Evolutionary conservation across 2,113 vertebrate species (phyloP), one percentile per base, ranked within the genome.

Genomic region (Colistium nudipinnis): DNA sequence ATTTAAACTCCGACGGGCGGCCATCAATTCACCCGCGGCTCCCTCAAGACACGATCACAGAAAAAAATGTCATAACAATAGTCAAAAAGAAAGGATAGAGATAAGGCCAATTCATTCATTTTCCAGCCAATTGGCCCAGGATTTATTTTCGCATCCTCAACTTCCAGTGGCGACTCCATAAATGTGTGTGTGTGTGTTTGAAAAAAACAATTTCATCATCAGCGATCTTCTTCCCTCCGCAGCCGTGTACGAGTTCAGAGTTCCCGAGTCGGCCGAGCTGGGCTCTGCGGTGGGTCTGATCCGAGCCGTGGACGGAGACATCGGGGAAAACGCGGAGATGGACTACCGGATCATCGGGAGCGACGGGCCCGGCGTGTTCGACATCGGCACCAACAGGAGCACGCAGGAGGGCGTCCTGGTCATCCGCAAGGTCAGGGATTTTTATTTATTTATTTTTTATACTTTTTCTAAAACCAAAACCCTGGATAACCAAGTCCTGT

Each of bases 341-440:
- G 93, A 94, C 56, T 99, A 99, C 88, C 92, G 91, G 76, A 92
- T 99, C 80, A 95, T 88, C 7, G 92, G 95, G 1, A 95, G 94
- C 22, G 96, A 99, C 7, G 95, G 94, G 0, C 92, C 93, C 13
- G 96, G 95, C 68, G 87, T 94, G 92, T 98, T 99, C 73, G 93
- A 95, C 7, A 90, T 98, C 72, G 59, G 77, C 83, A 95, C 95
- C 3, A 95, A 99, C 74, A 92, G 93, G 82, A 92, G 93, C 67
- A 96, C 94, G 0, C 97, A 99, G 80, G 96, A 98, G 66, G 97
- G 96, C 39, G 87, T 97, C 63, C 87, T 99, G 67, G 91, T 93
- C 31, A 90, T 98, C 69, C 95, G 93, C 91, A 98, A 97, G 96
- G 97, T 98, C 39, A 76, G 88, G 31, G 31, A 33, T n/a, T n/a